These are phyloP conservation scores for Gallinago paraguaiae DNA, from an alignment of 2,113 vertebrate genomes.

Conservation along the genomic window DNA sequence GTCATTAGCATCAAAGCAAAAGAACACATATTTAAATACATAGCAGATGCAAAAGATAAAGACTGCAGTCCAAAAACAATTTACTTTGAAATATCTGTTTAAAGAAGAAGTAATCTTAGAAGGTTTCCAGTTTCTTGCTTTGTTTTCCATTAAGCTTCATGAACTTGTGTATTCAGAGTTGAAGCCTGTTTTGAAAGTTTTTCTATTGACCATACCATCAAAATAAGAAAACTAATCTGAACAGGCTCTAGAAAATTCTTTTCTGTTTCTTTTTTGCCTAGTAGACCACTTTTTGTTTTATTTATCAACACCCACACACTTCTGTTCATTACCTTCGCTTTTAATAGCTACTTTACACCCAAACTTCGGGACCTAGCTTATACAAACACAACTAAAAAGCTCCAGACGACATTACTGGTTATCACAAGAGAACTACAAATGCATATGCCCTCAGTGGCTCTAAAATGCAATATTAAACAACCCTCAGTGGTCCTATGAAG, in stretches of 20 bases:
- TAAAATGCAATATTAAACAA: background rate
- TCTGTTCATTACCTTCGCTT: background rate
- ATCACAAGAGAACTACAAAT: background rate
- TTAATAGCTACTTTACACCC: background rate
- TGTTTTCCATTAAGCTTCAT: background rate
- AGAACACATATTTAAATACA: background rate
- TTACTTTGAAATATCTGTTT: background rate
- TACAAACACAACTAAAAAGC: background rate
- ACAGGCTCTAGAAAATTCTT: background rate
- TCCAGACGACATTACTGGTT: background rate
- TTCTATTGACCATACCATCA: background rate
- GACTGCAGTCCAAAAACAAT: background rate
- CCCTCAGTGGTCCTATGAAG: background rate
- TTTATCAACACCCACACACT: background rate
- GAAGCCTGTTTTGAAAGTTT: background rate
- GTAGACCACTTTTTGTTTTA: background rate
- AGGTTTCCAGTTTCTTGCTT: background rate
- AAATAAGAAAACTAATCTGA: background rate
- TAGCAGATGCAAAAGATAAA: background rate
- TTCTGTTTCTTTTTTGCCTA: background rate
- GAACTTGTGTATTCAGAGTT: background rate
- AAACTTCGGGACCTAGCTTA: background rate
- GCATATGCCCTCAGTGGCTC: background rate
- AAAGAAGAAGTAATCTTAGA: background rate
- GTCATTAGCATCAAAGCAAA: slow-evolving; percentile 17